phyloP scores from a whole-genome alignment of 2,888 invertebrate species.

The Erynnis tages region DNA sequence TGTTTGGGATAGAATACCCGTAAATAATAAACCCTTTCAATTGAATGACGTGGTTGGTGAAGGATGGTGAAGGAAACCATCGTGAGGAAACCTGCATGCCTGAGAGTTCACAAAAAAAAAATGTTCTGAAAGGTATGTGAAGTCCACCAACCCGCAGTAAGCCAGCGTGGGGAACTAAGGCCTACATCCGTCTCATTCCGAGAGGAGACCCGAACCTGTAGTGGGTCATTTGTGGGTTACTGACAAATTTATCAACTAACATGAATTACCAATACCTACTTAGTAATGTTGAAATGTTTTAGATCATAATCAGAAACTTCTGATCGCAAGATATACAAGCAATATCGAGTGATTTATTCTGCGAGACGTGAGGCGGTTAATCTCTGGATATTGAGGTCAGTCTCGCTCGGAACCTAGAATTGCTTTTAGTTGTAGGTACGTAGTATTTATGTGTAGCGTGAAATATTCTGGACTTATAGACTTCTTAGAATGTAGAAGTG shows the following conservation, averaged over 20 bases:
- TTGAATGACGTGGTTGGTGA: too few species aligned
- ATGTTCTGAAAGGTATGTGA: neutral
- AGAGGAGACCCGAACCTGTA: too few species aligned
- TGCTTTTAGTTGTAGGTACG: slow-evolving; percentile 4
- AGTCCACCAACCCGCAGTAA: too few species aligned
- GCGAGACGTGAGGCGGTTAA: slow-evolving; percentile 17
- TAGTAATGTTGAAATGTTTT: neutral
- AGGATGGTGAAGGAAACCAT: too few species aligned
- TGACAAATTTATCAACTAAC: neutral
- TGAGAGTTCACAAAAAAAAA: too few species aligned
- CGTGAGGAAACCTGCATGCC: too few species aligned
- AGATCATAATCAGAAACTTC: neutral
- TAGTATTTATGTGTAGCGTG: neutral
- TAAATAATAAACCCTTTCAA: too few species aligned
- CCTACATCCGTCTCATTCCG: too few species aligned
- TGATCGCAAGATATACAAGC: neutral
- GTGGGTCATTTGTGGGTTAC: too few species aligned
- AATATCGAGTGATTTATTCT: slow-evolving; percentile 20
- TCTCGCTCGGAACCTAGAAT: slow-evolving; percentile 14
- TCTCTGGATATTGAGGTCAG: slow-evolving; percentile 24
- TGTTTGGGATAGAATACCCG: too few species aligned
- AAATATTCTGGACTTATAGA: neutral
- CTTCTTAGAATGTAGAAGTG: too few species aligned
- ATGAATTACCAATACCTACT: neutral
- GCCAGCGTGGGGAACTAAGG: too few species aligned